Evolutionary conservation across 1,140 invertebrate species (phyloP).

Genomic region (Neomicropteryx cornuta): DNA sequence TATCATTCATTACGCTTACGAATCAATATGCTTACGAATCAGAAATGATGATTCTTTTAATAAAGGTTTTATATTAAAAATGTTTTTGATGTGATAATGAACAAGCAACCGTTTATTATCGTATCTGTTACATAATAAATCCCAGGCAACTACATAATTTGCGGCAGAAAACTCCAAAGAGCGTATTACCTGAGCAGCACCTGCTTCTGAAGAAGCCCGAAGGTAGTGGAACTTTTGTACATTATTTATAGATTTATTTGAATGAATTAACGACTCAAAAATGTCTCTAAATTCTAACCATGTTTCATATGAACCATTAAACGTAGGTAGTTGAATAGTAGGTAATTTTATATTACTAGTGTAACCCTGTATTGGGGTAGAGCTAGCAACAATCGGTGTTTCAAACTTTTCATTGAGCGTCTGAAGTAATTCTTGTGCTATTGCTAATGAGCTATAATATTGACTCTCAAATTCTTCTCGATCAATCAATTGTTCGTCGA

Average conservation of each 20-base stretch:
- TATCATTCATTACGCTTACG: constrained; percentile 3
- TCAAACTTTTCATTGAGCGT: too few relatives aligned
- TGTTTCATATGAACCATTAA: constrained; percentile 11
- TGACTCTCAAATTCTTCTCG: too few relatives aligned
- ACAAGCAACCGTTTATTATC: constrained; percentile 3
- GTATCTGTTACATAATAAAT: constrained; percentile 4
- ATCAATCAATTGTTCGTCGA: too few relatives aligned
- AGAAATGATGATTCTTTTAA: constrained; percentile 7
- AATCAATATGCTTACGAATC: constrained; percentile 4
- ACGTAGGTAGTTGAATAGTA: too few relatives aligned
- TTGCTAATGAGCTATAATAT: too few relatives aligned
- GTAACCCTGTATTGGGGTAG: too few relatives aligned
- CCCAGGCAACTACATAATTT: constrained; percentile 5
- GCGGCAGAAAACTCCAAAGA: constrained; percentile 10
- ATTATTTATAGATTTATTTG: constrained; percentile 8
- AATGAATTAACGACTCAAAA: constrained; percentile 15
- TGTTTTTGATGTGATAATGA: constrained; percentile 3
- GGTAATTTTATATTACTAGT: too few relatives aligned
- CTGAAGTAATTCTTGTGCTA: too few relatives aligned
- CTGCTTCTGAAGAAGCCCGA: constrained; percentile 12
- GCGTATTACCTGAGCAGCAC: constrained; percentile 13
- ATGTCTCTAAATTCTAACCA: constrained; percentile 16
- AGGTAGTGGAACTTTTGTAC: constrained; percentile 21
- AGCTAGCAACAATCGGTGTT: too few relatives aligned
- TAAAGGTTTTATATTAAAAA: constrained; percentile 1